phyloP scores from a whole-genome alignment of 2,797 vertebrate species.

The Notolepis coatsorum region DNA sequence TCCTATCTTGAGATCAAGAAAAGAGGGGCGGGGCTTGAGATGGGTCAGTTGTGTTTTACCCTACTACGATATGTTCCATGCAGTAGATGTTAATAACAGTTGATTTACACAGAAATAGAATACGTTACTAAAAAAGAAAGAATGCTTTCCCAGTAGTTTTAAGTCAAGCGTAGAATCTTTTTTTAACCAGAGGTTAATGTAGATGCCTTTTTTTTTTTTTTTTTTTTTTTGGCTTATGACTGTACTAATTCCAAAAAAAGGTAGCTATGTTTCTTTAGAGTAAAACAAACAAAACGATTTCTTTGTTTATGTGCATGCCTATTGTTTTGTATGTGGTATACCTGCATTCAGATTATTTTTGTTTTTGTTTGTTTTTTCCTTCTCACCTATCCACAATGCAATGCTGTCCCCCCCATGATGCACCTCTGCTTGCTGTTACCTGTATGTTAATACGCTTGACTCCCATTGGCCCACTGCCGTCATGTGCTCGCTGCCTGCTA shows the following conservation, averaged over 20 bases:
- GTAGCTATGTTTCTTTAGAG: slow-evolving; percentile 94
- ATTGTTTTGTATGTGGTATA: slow-evolving; percentile 99
- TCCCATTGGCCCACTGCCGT: slow-evolving; percentile 99
- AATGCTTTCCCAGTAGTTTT: slow-evolving; percentile 65
- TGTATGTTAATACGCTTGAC: slow-evolving; percentile 99
- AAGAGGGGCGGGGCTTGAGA: too few species aligned
- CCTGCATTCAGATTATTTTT: slow-evolving; percentile 99
- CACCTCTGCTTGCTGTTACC: slow-evolving; percentile 99
- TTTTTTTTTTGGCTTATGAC: too few species aligned
- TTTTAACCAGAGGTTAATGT: slow-evolving; percentile 86
- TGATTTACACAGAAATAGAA: slow-evolving; percentile 47
- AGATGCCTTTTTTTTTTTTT: slow-evolving; percentile 87
- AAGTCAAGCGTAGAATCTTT: slow-evolving; percentile 81
- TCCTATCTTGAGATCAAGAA: too few species aligned
- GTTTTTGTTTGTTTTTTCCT: slow-evolving; percentile 90
- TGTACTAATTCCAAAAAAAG: slow-evolving; percentile 94
- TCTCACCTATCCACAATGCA: slow-evolving; percentile 99
- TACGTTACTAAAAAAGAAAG: slow-evolving; percentile 55
- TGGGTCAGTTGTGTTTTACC: slow-evolving; percentile 50
- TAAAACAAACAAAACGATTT: slow-evolving; percentile 82
- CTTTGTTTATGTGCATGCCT: slow-evolving; percentile 99
- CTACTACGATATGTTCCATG: slow-evolving; percentile 44
- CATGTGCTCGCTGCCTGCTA: slow-evolving; percentile 99
- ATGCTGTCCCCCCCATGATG: slow-evolving; percentile 99
- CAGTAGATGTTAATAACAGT: slow-evolving; percentile 20